phyloP scores from a whole-genome alignment of 2,888 invertebrate species.

The Carabus problematicus region DNA sequence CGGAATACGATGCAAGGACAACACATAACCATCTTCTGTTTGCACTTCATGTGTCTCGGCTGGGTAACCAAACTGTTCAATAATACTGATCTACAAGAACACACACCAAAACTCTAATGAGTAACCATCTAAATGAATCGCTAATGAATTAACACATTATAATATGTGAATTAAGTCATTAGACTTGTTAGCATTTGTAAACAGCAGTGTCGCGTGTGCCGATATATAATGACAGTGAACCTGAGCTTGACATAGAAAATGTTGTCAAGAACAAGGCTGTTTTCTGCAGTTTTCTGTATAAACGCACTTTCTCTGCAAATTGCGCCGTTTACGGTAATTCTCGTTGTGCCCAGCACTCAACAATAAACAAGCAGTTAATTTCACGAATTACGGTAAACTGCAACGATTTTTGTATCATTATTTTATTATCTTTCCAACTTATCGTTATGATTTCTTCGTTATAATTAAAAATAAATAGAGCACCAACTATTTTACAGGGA shows the following conservation, averaged over 20 bases:
- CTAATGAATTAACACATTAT: no score
- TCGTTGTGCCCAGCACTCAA: not conserved
- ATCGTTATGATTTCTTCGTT: no score
- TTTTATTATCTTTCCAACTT: no score
- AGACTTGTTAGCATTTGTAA: no score
- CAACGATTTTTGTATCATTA: no score
- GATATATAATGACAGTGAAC: not conserved
- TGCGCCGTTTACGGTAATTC: constrained; percentile 8
- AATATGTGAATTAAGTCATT: no score
- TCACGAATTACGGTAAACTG: no score
- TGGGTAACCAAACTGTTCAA: constrained; percentile 57
- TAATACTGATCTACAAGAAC: constrained; percentile 57
- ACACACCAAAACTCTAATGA: not conserved
- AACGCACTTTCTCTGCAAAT: constrained; percentile 6
- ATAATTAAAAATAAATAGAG: no score
- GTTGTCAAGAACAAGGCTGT: constrained; percentile 11
- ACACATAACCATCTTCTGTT: constrained; percentile 48
- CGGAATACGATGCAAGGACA: constrained; percentile 47
- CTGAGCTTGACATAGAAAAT: constrained; percentile 4
- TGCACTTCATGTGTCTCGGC: constrained; percentile 50
- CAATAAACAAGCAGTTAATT: not conserved
- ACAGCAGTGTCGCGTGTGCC: no score
- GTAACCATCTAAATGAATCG: not conserved
- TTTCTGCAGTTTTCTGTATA: constrained; percentile 12
- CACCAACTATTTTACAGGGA: no score